phyloP scores from a whole-genome alignment of 2,113 vertebrate species.

The Phyllopteryx taeniolatus region DNA sequence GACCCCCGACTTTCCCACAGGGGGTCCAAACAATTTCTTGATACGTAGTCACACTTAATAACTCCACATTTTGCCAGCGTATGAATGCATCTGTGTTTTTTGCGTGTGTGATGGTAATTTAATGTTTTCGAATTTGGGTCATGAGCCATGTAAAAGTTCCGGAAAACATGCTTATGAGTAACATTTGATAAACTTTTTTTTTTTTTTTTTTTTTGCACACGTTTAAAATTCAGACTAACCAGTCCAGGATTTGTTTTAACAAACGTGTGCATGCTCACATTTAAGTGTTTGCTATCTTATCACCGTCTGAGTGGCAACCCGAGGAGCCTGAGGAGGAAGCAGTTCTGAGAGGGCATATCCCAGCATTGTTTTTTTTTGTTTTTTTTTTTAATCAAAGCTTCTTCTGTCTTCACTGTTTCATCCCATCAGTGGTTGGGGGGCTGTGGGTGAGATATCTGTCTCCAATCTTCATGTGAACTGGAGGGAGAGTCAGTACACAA shows the following conservation, averaged over 20 bases:
- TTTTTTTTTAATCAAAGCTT: constrained; percentile 40
- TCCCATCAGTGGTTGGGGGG: constrained; percentile 13
- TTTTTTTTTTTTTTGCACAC: too few relatives aligned
- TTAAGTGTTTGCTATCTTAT: not conserved
- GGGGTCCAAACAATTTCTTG: too few relatives aligned
- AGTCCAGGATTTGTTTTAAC: not conserved
- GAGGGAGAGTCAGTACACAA: constrained; percentile 7
- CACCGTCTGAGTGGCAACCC: constrained; percentile 24
- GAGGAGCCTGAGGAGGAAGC: constrained; percentile 34
- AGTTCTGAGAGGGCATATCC: constrained; percentile 3
- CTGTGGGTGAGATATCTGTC: constrained; percentile 9
- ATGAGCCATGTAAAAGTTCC: too few relatives aligned
- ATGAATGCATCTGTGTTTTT: too few relatives aligned
- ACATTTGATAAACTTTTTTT: too few relatives aligned
- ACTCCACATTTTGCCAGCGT: too few relatives aligned
- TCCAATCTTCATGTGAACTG: constrained; percentile 18
- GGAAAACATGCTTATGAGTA: too few relatives aligned
- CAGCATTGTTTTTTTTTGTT: constrained; percentile 18
- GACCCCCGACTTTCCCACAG: too few relatives aligned
- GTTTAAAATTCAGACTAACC: not conserved
- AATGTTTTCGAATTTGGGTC: too few relatives aligned
- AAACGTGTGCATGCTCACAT: not conserved
- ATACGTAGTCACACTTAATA: too few relatives aligned
- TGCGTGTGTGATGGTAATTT: too few relatives aligned
- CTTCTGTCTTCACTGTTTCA: constrained; percentile 10